Evolutionary conservation across 2,797 vertebrate genomes (phyloP).

Genomic region (Dipus sagitta): DNA sequence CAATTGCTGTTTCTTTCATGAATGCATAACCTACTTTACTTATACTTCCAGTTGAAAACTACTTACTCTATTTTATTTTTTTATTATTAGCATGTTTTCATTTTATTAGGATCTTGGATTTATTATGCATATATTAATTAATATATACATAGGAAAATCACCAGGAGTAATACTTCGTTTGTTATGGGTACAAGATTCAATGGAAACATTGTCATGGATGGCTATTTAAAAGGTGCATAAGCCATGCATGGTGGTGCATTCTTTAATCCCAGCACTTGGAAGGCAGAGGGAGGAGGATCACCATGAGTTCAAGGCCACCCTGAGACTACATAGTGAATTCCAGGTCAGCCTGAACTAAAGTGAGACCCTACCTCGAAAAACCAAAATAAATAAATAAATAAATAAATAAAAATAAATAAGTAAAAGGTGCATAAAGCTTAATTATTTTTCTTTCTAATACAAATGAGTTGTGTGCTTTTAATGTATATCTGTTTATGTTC

Average conservation of each 20-base stretch:
- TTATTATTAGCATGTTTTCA: constrained; percentile 46
- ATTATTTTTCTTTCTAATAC: constrained; percentile 64
- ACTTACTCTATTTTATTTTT: not conserved
- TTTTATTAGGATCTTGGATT: constrained; percentile 49
- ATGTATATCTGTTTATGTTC: constrained; percentile 67
- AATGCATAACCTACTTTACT: not conserved
- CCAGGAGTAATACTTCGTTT: constrained; percentile 13
- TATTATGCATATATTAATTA: constrained; percentile 70
- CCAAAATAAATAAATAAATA: too few relatives aligned
- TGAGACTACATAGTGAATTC: too few relatives aligned
- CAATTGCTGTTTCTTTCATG: not conserved
- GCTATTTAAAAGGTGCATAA: constrained; percentile 52
- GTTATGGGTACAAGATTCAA: constrained; percentile 50
- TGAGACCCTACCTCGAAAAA: too few relatives aligned
- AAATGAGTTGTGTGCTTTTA: constrained; percentile 57
- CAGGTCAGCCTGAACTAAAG: too few relatives aligned
- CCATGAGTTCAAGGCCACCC: too few relatives aligned
- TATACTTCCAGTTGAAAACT: not conserved
- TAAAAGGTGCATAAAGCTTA: constrained; percentile 62
- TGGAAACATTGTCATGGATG: constrained; percentile 22
- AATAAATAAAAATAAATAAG: too few relatives aligned
- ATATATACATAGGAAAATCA: constrained; percentile 62
- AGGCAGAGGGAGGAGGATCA: too few relatives aligned
- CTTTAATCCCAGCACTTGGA: too few relatives aligned
- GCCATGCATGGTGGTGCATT: too few relatives aligned